A percentile compares a stretch with the other conserved stretches of the same genome.
phyloP scores from a whole-genome alignment of 2,113 vertebrate genomes.

The Litocranius walleri region DNA sequence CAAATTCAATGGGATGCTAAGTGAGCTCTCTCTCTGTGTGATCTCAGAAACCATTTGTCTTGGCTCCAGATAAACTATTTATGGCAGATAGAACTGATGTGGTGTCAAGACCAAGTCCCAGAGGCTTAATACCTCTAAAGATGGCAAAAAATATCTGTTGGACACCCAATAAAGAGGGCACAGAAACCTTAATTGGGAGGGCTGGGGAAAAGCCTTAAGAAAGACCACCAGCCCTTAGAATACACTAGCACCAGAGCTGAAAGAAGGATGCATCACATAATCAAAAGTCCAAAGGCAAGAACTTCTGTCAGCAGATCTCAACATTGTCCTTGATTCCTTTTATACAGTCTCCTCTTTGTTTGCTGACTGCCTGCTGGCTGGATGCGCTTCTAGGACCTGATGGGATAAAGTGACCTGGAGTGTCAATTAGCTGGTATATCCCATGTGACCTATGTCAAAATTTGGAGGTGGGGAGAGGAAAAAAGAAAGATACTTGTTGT shows the following conservation, averaged over 20 bases:
- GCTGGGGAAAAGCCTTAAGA: not conserved
- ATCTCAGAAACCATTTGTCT: constrained; percentile 44
- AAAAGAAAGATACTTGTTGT: not conserved
- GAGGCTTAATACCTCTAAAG: constrained; percentile 25
- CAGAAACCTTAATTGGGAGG: not conserved
- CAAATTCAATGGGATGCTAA: not conserved
- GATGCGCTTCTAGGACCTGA: not conserved
- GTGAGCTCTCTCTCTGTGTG: not conserved
- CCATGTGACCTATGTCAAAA: not conserved
- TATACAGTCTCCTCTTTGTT: not conserved
- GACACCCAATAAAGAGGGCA: constrained; percentile 25
- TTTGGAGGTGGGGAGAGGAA: not conserved
- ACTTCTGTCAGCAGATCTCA: not conserved
- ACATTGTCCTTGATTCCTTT: not conserved
- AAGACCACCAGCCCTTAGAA: not conserved
- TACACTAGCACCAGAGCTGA: not conserved
- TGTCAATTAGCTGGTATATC: not conserved
- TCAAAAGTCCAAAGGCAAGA: not conserved
- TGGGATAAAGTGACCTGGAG: not conserved
- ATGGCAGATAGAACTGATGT: constrained; percentile 32
- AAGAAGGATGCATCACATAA: not conserved
- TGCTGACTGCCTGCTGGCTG: not conserved
- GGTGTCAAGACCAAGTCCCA: constrained; percentile 20
- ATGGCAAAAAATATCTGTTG: not conserved
- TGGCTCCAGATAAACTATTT: constrained; percentile 12